Evolutionary conservation across 2,888 invertebrate genomes (phyloP), one percentile per base, ranked within the genome.

Genomic region (Pherbina coryleti): DNA sequence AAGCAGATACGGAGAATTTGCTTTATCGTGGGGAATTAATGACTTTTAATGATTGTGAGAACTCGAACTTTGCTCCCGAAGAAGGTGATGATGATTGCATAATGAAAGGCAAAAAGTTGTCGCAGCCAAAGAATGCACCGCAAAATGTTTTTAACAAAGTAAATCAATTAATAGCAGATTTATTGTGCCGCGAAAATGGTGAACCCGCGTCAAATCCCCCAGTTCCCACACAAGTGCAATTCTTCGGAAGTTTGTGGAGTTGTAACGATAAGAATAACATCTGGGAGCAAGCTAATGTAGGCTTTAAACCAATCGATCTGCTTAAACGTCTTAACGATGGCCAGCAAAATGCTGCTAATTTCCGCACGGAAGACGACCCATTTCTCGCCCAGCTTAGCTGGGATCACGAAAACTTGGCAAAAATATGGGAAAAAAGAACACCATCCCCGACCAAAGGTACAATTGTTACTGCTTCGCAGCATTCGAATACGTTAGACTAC

Each of bases 151-250:
- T 85, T 62, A 84, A 84, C 75, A 86, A 86, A 79, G 84, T 88
- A 4, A 87, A 85, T 76, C 86, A 85, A 75, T 80, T 87, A 9
- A 87, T 88, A 78, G 84, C 86, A 11, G 86, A 88, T 82, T 80
- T 88, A 37, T 80, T 88, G 57, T 84, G 84, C 62, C 85, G 86
- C 4, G 86, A 87, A 76, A 86, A 84, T 44, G 31, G 37, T 37
- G 37, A 67, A 7, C 19, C 76, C 83, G 82, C n/a, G 82, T 83
- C 78, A 80, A 64, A 74, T 5, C 17, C 17, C 7, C 17, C 74
- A 2, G 53, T 31, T 3, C 17, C 34, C 4, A 31, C 49, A 37
- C 71, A 60, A 60, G 74, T 73, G 53, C 79, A 79, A 31, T 81
- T 79, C 55, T 49, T 72, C 25, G 78, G 67, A 5, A 75, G 75